Evolutionary conservation across 2,888 invertebrate species (phyloP).

Genomic region (Glyphotaelius pellucidus): DNA sequence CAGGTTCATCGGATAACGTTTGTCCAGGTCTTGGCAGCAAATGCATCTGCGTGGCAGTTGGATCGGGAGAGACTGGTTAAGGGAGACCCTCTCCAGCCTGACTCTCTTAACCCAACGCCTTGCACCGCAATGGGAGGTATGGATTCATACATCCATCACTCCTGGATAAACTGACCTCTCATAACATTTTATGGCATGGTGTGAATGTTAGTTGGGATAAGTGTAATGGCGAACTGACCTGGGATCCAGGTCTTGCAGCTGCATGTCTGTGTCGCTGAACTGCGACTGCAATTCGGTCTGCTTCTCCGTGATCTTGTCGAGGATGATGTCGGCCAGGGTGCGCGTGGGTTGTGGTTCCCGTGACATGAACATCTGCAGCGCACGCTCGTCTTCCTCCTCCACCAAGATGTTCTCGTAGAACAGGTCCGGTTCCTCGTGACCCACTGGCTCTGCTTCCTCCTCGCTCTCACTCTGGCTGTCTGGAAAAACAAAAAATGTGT

Average conservation of each 20-base stretch:
- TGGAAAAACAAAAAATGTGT: conserved; percentile 45
- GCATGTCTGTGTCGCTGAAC: conserved; percentile 87
- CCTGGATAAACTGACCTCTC: too few relatives aligned
- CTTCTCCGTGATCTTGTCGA: conserved; percentile 95
- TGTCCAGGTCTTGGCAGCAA: too few relatives aligned
- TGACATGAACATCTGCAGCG: conserved; percentile 87
- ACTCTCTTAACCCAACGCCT: too few relatives aligned
- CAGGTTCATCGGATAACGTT: too few relatives aligned
- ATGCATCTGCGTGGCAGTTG: too few relatives aligned
- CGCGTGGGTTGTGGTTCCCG: conserved; percentile 77
- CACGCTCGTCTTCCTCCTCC: conserved; percentile 92
- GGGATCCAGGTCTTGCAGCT: conserved; percentile 91
- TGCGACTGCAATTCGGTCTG: conserved; percentile 92
- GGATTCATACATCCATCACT: too few relatives aligned
- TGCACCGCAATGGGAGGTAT: too few relatives aligned
- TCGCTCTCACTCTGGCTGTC: conserved; percentile 69
- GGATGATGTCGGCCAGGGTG: conserved; percentile 93
- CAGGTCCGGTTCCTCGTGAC: conserved; percentile 78
- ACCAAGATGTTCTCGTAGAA: conserved; percentile 86
- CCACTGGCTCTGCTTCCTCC: conserved; percentile 74
- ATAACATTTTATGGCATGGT: too few relatives aligned
- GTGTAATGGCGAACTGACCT: conserved; percentile 70
- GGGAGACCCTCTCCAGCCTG: too few relatives aligned
- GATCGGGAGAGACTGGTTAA: too few relatives aligned
- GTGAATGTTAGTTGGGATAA: too few relatives aligned